Base-by-base conservation (phyloP, 2,113 vertebrate species). In the Corythoichthys haematopterus region DNA sequence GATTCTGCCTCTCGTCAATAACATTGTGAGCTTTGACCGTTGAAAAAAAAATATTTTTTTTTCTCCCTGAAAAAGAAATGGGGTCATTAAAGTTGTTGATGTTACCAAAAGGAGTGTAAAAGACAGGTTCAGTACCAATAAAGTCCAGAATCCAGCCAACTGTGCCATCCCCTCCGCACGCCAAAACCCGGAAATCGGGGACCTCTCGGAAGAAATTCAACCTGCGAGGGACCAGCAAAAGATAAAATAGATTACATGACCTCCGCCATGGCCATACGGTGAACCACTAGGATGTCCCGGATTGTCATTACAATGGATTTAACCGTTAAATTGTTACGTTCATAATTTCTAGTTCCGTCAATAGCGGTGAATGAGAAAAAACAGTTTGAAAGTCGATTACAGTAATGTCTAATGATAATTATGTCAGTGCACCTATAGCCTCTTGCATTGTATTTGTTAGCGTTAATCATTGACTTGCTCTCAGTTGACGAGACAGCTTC, bases 111-210 rank as follows among this genome's bases (percentile, higher is more conserved):
- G 9, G 9, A 14, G 20, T 2, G 20, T 46, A 28, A 46, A 12
- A 9, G 6, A 56, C 20, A 3, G 13, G 0, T 40, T 20, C 1
- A 35, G 51, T 94, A 98, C 96, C 95, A 80, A 98, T 98, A 82
- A 95, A 96, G 84, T 98, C 96, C 80, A 98, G 92, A 88, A 98
- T 96, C 96, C 96, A 98, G 66, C 95, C 95, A 36, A 97, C 95
- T 0, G 96, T 98, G 77, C 96, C 96, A 73, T 98, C 96, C 45
- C 96, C 95, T 66, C 96, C 96, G n/a, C 96, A 98, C 1, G 94
- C 93, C 83, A 98, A 73, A 40, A 98, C 94, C 87, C 93, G 85
- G 91, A 94, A 97, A 71, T 96, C 93, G 65, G 94, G 82, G 80
- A 98, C 94, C 15, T 98, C 96, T 53, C 94, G 87, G 87, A 98